Evolutionary conservation across 2,888 invertebrate species (phyloP).

Genomic region (Cantharis flavilabris): DNA sequence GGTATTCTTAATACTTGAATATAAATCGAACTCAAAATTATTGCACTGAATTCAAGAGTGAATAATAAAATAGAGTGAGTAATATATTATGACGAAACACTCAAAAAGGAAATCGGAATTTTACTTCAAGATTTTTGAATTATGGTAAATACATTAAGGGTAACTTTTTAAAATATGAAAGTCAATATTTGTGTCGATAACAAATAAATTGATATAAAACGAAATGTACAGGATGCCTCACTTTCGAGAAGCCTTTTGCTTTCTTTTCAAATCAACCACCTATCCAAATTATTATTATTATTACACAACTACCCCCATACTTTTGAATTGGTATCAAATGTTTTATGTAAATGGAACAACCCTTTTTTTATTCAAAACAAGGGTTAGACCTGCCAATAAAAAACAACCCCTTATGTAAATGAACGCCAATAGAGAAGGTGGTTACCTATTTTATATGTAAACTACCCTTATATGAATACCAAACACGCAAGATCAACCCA

Average conservation of each 20-base stretch:
- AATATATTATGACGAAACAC: not conserved
- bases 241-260: too few species aligned
- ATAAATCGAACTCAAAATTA: conserved; percentile 15
- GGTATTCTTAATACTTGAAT: conserved; percentile 42
- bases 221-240: too few species aligned
- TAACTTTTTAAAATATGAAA: not conserved
- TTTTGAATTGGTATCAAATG: too few species aligned
- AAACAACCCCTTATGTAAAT: conserved; percentile 43
- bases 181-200: not conserved
- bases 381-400: not conserved
- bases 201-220: not conserved
- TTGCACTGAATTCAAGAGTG: not conserved
- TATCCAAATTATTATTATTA: too few species aligned
- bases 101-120: not conserved
- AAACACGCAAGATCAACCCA: conserved; percentile 24
- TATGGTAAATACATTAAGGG: not conserved
- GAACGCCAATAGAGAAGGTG: conserved; percentile 38
- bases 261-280: too few species aligned
- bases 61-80: not conserved
- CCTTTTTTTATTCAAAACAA: conserved; percentile 1
- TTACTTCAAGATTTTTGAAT: not conserved
- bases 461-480: conserved; percentile 34
- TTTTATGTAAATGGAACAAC: not conserved
- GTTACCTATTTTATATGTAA: conserved; percentile 36
- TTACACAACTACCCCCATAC: too few species aligned